Conservation (phyloP, 1,140 invertebrate genomes). For the Zaprionus tsacasi region DNA sequence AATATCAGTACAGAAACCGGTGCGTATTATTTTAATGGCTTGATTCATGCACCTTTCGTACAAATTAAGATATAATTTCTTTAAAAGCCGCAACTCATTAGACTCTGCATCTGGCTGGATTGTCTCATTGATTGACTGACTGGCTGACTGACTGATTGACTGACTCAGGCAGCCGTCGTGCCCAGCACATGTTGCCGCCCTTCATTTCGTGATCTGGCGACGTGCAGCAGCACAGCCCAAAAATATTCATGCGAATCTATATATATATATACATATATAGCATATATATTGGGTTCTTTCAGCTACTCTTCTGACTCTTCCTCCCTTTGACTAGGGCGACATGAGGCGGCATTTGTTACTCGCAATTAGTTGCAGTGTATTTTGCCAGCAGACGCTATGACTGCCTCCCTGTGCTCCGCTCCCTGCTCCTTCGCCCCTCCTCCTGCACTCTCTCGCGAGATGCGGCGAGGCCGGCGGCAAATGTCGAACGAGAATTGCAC, state of each 20-base stretch:
- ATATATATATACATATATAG: constrained; percentile 28
- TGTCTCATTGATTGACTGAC: constrained; percentile 22
- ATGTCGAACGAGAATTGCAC: constrained; percentile 79
- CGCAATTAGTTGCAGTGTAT: constrained; percentile 81
- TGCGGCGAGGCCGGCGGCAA: constrained; percentile 38
- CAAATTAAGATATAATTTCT: neutral
- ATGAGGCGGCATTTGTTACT: constrained; percentile 80
- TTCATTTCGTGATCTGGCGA: constrained; percentile 52
- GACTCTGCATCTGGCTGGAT: constrained; percentile 2
- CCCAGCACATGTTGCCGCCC: constrained; percentile 66
- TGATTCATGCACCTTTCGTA: neutral
- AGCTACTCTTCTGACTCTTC: neutral
- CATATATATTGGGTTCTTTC: constrained; percentile 3
- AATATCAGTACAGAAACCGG: no score
- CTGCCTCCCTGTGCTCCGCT: constrained; percentile 8
- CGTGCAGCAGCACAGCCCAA: constrained; percentile 26
- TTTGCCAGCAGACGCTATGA: constrained; percentile 52
- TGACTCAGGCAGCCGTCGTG: constrained; percentile 18
- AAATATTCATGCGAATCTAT: constrained; percentile 35
- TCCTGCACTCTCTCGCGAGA: constrained; percentile 17
- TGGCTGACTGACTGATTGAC: constrained; percentile 21
- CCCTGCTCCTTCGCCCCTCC: neutral
- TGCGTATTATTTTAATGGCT: neutral
- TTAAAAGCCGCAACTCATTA: neutral
- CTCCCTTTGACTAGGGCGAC: constrained; percentile 47